Conservation (phyloP, 2,113 vertebrate genomes). For the Nannobrachium achirus region DNA sequence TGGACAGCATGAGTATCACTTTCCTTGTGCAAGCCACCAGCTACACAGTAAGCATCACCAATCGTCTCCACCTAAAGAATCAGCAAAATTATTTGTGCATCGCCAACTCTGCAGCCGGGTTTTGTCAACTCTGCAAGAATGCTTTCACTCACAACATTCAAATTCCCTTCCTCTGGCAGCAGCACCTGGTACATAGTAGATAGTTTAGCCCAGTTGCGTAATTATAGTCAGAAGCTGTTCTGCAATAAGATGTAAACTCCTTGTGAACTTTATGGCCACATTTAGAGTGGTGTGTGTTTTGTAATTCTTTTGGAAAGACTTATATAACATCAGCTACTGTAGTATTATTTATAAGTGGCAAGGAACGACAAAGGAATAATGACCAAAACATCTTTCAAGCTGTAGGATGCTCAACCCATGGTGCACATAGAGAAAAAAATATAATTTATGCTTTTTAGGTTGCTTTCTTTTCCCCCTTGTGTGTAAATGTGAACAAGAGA, state of each 20-base stretch:
- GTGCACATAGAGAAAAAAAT: slow-evolving; percentile 14
- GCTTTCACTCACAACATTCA: no score
- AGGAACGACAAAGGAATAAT: slow-evolving; percentile 7
- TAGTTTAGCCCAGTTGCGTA: slow-evolving; percentile 7
- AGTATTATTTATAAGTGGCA: slow-evolving; percentile 16
- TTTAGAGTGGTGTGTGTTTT: slow-evolving; percentile 3
- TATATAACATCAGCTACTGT: no score
- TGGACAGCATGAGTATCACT: slow-evolving; percentile 92
- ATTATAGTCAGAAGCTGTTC: slow-evolving; percentile 4
- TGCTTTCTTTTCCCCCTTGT: slow-evolving; percentile 17
- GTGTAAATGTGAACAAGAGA: slow-evolving; percentile 44
- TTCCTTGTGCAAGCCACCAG: slow-evolving; percentile 94
- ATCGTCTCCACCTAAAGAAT: slow-evolving; percentile 93
- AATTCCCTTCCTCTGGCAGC: no score
- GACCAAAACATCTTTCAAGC: slow-evolving; percentile 20
- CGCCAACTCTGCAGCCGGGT: slow-evolving; percentile 3
- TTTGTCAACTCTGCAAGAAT: no score
- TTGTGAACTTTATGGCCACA: slow-evolving; percentile 9
- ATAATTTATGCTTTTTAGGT: background rate
- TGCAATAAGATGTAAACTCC: background rate
- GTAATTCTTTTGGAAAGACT: no score
- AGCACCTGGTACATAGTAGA: background rate
- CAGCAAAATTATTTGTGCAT: slow-evolving; percentile 3
- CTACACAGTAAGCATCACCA: slow-evolving; percentile 97
- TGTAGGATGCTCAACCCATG: slow-evolving; percentile 25